Evolutionary conservation across 2,888 invertebrate genomes (phyloP).

Genomic region (Euspilapteryx auroguttella): DNA sequence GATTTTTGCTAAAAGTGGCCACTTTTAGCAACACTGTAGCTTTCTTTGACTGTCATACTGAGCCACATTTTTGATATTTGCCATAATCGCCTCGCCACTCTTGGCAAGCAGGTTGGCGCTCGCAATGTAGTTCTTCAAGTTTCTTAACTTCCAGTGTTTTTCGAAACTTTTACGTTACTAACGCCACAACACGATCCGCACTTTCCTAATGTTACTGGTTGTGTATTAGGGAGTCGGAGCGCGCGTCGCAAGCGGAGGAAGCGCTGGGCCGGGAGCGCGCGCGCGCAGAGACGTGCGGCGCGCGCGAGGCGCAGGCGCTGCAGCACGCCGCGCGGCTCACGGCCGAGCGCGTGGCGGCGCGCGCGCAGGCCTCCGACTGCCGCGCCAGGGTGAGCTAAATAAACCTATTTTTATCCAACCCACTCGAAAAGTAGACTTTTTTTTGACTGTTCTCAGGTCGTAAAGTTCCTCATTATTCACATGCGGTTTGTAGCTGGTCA

Average conservation of each 20-base stretch:
- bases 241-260: constrained; percentile 26
- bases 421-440: background rate
- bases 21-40: too few relatives aligned
- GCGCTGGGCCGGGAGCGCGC: constrained; percentile 24
- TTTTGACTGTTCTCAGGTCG: background rate
- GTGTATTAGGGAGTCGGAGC: constrained; percentile 22
- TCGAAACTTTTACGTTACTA: too few relatives aligned
- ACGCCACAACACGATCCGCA: too few relatives aligned
- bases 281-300: constrained; percentile 32
- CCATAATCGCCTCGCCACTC: too few relatives aligned
- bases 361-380: constrained; percentile 12
- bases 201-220: background rate
- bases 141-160: too few relatives aligned
- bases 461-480: background rate
- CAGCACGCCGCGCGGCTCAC: constrained; percentile 39
- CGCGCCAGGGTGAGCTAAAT: constrained; percentile 7
- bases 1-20: too few relatives aligned
- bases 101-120: too few relatives aligned
- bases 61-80: too few relatives aligned
- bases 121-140: too few relatives aligned
- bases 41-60: too few relatives aligned
- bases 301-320: constrained; percentile 36
- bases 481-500: background rate
- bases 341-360: constrained; percentile 22
- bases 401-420: background rate